Conservation (phyloP, 2,113 vertebrate species). For the Xerus inauris region DNA sequence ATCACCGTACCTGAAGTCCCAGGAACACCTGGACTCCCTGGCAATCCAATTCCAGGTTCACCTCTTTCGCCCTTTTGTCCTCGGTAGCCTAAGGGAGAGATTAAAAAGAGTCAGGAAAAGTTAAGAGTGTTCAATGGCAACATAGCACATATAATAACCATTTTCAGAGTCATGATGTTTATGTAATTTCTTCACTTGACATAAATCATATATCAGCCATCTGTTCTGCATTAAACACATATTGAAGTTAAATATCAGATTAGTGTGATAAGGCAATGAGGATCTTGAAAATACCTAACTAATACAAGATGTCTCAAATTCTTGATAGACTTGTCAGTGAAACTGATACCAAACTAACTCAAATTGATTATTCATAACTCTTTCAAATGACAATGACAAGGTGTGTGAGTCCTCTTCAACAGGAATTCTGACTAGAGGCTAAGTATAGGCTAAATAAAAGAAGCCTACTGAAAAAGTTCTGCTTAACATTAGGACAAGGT, state of each 20-base stretch:
- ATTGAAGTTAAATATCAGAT: neutral
- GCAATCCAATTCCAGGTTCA: constrained; percentile 94
- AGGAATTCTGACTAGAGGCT: neutral
- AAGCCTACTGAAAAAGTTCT: neutral
- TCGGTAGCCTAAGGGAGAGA: constrained; percentile 92
- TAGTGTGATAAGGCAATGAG: neutral
- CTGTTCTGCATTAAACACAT: neutral
- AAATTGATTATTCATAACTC: neutral
- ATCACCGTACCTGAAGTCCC: constrained; percentile 92
- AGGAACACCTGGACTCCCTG: constrained; percentile 91
- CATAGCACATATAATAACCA: neutral
- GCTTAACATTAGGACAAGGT: neutral
- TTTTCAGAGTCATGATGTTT: neutral
- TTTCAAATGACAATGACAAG: neutral
- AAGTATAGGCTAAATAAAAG: neutral
- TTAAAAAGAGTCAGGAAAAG: constrained; percentile 72
- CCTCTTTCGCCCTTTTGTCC: constrained; percentile 99
- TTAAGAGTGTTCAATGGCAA: constrained; percentile 62
- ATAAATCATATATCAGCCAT: neutral
- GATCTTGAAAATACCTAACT: constrained; percentile 13
- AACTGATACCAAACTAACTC: neutral
- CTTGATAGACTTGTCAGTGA: neutral
- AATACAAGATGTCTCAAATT: neutral
- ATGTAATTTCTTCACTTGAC: neutral
- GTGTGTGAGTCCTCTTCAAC: neutral